These are phyloP conservation scores for Lissonota sp. DNA, from an alignment of 2,888 invertebrate genomes.

Conservation along the genomic window DNA sequence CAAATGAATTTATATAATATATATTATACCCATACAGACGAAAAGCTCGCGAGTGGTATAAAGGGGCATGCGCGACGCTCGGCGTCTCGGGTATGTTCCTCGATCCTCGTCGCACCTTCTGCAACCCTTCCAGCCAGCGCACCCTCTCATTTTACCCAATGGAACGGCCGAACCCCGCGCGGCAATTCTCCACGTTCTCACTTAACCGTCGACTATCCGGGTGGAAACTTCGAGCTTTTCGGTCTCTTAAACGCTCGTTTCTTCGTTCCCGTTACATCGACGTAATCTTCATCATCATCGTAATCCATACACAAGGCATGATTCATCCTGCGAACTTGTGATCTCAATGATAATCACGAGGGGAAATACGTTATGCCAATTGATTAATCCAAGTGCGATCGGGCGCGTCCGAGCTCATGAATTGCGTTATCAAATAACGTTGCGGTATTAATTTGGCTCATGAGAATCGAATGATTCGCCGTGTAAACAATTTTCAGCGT, in stretches of 20 bases:
- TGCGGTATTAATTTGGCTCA: too few species aligned
- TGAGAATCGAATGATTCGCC: too few species aligned
- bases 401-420: constrained; percentile 31
- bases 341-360: constrained; percentile 11
- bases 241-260: constrained; percentile 52
- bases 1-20: constrained; percentile 14
- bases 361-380: constrained; percentile 31
- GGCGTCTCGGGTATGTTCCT: constrained; percentile 51
- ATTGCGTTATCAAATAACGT: too few species aligned
- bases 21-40: constrained; percentile 10
- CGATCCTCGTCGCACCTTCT: constrained; percentile 61
- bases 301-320: constrained; percentile 2
- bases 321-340: too few species aligned
- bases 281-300: constrained; percentile 30
- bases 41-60: constrained; percentile 19
- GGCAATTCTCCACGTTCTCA: constrained; percentile 73
- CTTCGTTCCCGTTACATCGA: constrained; percentile 25
- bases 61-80: constrained; percentile 69
- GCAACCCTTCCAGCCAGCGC: constrained; percentile 54
- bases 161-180: constrained; percentile 60
- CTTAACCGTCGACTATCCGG: constrained; percentile 79
- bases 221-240: constrained; percentile 73
- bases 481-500: too few species aligned
- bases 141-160: constrained; percentile 66
- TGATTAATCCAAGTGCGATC: constrained; percentile 38